phyloP scores from a whole-genome alignment of 2,113 vertebrate genomes.

The Oreocharis arfaki region DNA sequence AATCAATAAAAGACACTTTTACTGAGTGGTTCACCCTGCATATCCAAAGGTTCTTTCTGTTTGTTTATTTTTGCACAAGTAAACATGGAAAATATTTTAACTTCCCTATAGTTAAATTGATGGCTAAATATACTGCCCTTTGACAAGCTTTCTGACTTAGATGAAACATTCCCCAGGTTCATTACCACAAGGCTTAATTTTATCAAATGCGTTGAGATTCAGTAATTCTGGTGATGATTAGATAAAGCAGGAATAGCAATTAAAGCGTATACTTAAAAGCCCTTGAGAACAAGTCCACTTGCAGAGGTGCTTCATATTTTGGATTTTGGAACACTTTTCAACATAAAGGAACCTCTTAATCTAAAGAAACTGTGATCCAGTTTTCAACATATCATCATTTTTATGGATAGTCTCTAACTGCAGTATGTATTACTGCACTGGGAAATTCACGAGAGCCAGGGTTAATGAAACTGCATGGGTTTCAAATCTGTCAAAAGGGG shows the following conservation, averaged over 20 bases:
- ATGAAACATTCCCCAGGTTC: slow-evolving; percentile 48
- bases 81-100: slow-evolving; percentile 44
- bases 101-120: slow-evolving; percentile 20
- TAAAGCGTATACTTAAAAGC: slow-evolving; percentile 65
- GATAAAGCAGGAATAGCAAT: slow-evolving; percentile 55
- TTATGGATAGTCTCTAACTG: slow-evolving; percentile 44
- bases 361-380: slow-evolving; percentile 57
- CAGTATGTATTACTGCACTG: neutral
- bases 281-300: slow-evolving; percentile 57
- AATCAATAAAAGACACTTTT: slow-evolving; percentile 33
- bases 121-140: slow-evolving; percentile 32
- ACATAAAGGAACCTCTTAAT: slow-evolving; percentile 46
- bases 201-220: slow-evolving; percentile 58
- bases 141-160: slow-evolving; percentile 28
- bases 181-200: slow-evolving; percentile 36
- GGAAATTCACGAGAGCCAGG: neutral
- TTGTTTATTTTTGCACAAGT: slow-evolving; percentile 4
- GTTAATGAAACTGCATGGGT: slow-evolving; percentile 26
- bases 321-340: slow-evolving; percentile 43
- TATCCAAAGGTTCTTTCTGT: neutral
- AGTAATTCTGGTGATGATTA: slow-evolving; percentile 63
- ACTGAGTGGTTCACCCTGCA: neutral
- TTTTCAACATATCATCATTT: slow-evolving; percentile 63
- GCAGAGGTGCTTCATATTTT: slow-evolving; percentile 25
- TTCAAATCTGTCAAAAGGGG: slow-evolving; percentile 57